Conservation (phyloP, 2,797 vertebrate genomes). For the Merluccius polli region DNA sequence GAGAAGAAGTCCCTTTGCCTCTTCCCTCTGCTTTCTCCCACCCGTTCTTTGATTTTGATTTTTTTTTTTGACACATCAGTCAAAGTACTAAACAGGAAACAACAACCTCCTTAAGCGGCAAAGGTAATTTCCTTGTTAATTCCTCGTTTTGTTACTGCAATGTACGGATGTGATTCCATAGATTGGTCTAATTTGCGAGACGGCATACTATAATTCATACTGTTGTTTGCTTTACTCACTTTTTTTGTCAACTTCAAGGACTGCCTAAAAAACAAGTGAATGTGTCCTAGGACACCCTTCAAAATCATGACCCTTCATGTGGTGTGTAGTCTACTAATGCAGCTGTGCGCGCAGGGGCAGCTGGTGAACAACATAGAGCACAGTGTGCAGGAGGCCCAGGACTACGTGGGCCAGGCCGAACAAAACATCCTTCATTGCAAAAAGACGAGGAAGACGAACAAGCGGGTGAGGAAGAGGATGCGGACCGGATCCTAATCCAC, state of each 20-base stretch:
- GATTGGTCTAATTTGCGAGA: not conserved
- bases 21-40: slow-evolving; percentile 24
- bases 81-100: slow-evolving; percentile 53
- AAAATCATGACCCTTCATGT: not conserved
- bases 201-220: not conserved
- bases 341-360: slow-evolving; percentile 58
- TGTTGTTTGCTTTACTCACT: not conserved
- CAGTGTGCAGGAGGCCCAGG: slow-evolving; percentile 58
- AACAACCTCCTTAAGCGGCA: slow-evolving; percentile 36
- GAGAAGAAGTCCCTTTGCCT: slow-evolving; percentile 38
- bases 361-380: slow-evolving; percentile 76
- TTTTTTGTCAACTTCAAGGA: not conserved
- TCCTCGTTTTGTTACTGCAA: slow-evolving; percentile 14
- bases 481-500: slow-evolving; percentile 27
- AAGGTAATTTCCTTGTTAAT: slow-evolving; percentile 64
- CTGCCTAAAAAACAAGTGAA: not conserved
- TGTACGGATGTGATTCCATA: slow-evolving; percentile 11
- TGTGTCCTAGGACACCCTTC: not conserved
- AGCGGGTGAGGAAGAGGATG: slow-evolving; percentile 63
- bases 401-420: slow-evolving; percentile 71
- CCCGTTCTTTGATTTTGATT: slow-evolving; percentile 8
- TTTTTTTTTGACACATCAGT: slow-evolving; percentile 26
- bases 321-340: not conserved
- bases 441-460: slow-evolving; percentile 66
- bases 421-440: slow-evolving; percentile 66